These are phyloP conservation scores for Gopherus evgoodei DNA, from an alignment of 2,113 vertebrate genomes.

Conservation along the genomic window DNA sequence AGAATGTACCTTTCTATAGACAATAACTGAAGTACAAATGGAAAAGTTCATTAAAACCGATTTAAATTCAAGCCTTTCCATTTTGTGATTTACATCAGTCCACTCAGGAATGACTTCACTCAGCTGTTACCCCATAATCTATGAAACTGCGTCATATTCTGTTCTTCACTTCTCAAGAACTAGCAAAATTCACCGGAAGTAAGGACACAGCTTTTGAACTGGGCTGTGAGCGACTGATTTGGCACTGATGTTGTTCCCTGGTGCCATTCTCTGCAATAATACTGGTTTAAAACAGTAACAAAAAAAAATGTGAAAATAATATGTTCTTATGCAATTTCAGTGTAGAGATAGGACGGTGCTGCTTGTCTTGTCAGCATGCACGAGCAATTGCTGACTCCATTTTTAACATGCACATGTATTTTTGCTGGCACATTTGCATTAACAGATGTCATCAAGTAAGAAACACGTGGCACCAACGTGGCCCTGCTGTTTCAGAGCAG, in stretches of 20 bases:
- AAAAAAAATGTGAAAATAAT: not conserved
- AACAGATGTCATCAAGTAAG: constrained; percentile 49
- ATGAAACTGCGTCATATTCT: not conserved
- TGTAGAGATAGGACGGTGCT: not conserved
- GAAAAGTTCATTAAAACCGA: not conserved
- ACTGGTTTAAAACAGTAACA: not conserved
- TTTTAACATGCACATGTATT: not conserved
- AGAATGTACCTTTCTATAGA: not conserved
- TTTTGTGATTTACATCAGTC: not conserved
- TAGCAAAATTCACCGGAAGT: not conserved
- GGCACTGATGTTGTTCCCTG: not conserved
- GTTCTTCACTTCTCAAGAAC: not conserved
- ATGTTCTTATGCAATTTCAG: not conserved
- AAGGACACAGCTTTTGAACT: not conserved
- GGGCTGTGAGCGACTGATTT: not conserved
- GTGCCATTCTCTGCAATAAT: not conserved
- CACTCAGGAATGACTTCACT: not conserved
- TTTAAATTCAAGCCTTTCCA: not conserved
- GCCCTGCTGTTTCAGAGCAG: constrained; percentile 27
- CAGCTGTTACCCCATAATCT: not conserved
- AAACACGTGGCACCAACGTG: constrained; percentile 46
- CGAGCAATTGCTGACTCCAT: not conserved
- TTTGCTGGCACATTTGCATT: constrained; percentile 37
- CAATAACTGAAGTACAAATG: not conserved
- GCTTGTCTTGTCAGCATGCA: not conserved